Evolutionary conservation across 2,113 vertebrate species (phyloP).

Genomic region (Gyps fulvus): DNA sequence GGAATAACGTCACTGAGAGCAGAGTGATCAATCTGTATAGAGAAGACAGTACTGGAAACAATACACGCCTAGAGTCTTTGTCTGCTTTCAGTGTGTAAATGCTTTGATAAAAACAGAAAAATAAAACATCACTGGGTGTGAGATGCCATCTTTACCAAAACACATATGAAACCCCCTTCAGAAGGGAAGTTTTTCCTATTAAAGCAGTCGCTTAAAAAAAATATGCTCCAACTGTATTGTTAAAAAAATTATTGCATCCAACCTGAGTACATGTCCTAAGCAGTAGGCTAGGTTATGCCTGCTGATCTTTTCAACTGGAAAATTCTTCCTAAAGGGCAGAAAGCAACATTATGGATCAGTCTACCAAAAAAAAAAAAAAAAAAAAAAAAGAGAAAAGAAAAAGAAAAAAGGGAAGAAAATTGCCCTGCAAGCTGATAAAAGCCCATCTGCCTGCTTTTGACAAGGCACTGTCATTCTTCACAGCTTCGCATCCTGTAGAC

Average conservation of each 20-base stretch:
- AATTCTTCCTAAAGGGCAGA: constrained; percentile 66
- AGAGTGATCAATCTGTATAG: not conserved
- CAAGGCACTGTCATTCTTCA: constrained; percentile 72
- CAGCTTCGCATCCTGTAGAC: constrained; percentile 69
- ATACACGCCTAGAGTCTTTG: not conserved
- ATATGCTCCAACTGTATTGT: not conserved
- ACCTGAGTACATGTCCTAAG: not conserved
- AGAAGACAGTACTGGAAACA: not conserved
- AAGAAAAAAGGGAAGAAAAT: constrained; percentile 62
- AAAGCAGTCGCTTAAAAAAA: not conserved
- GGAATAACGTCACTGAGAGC: not conserved
- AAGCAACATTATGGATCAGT: constrained; percentile 64
- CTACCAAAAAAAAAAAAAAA: not conserved
- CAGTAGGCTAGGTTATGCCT: constrained; percentile 2
- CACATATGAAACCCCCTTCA: not conserved
- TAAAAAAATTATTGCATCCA: constrained; percentile 29
- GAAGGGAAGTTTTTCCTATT: not conserved
- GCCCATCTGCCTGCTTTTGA: constrained; percentile 70
- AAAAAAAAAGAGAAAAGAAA: not conserved
- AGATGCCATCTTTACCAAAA: not conserved
- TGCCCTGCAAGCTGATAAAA: constrained; percentile 71
- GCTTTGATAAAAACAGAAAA: not conserved
- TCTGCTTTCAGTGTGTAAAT: not conserved
- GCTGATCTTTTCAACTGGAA: constrained; percentile 64
- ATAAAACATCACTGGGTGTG: not conserved